phyloP scores from a whole-genome alignment of 2,888 invertebrate genomes.

The Tetropium fuscum region DNA sequence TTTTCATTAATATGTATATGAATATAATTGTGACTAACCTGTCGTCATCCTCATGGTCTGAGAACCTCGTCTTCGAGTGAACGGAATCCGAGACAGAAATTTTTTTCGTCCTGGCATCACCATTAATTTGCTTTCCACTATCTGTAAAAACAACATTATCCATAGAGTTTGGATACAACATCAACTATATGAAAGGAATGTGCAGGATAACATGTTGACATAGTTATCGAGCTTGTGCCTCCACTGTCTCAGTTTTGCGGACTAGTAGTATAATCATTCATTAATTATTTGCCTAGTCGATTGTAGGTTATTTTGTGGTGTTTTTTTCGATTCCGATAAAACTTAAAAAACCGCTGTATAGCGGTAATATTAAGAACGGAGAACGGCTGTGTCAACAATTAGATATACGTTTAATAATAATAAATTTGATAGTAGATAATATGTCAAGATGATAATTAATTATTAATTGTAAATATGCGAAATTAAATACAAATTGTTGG shows the following conservation, averaged over 20 bases:
- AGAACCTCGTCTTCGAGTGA: slow-evolving; percentile 61
- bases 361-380: background rate
- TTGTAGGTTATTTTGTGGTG: background rate
- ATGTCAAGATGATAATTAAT: no score
- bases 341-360: background rate
- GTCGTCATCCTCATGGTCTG: slow-evolving; percentile 55
- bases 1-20: no score
- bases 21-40: no score
- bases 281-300: background rate
- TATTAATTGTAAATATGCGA: no score
- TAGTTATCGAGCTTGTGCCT: background rate
- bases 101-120: slow-evolving; percentile 62
- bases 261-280: background rate
- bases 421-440: no score
- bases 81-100: slow-evolving; percentile 64
- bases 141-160: slow-evolving; percentile 57
- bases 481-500: no score
- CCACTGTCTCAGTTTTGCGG: background rate
- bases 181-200: background rate
- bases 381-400: background rate
- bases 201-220: background rate
- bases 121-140: slow-evolving; percentile 58
- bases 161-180: slow-evolving; percentile 25
- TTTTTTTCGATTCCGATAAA: background rate
- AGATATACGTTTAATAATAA: no score